phyloP scores from a whole-genome alignment of 1,140 invertebrate genomes.

The Drosophila nasuta region DNA sequence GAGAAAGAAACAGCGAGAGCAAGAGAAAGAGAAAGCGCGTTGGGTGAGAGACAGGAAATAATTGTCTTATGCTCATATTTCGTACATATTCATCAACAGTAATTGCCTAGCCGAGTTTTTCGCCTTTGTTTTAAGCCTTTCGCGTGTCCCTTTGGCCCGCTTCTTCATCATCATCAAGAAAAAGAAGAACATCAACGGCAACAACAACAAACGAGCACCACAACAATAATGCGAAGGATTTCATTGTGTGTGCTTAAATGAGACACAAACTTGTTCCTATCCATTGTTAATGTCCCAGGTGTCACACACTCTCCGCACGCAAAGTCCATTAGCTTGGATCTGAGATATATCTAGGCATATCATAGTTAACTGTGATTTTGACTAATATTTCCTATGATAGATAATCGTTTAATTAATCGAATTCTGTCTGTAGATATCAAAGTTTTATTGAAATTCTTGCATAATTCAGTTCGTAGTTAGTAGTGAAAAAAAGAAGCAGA shows the following conservation, averaged over 20 bases:
- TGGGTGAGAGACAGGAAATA: not conserved
- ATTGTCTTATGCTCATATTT: constrained; percentile 54
- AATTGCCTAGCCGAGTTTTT: constrained; percentile 65
- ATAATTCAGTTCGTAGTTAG: too few relatives aligned
- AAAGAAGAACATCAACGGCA: not conserved
- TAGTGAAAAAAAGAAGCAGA: too few relatives aligned
- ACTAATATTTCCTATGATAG: too few relatives aligned
- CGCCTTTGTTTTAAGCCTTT: constrained; percentile 56
- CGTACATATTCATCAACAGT: constrained; percentile 75
- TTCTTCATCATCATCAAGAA: constrained; percentile 17
- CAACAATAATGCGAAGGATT: constrained; percentile 5
- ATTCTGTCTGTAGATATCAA: too few relatives aligned
- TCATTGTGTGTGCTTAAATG: constrained; percentile 40
- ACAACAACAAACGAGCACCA: constrained; percentile 1
- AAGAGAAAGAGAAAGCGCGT: not conserved
- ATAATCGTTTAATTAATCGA: too few relatives aligned
- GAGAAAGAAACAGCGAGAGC: too few relatives aligned
- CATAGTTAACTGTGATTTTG: too few relatives aligned
- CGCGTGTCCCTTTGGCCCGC: constrained; percentile 28
- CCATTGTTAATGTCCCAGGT: constrained; percentile 17
- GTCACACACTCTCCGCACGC: constrained; percentile 1
- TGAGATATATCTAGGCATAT: too few relatives aligned
- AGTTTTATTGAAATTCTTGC: too few relatives aligned
- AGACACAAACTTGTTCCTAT: constrained; percentile 29
- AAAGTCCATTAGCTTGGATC: not conserved